Percentiles rank a stretch among this genome's conserved stretches.
These are phyloP conservation scores for Saxidomus purpurata DNA, from an alignment of 1,140 invertebrate genomes.

Conservation along the genomic window DNA sequence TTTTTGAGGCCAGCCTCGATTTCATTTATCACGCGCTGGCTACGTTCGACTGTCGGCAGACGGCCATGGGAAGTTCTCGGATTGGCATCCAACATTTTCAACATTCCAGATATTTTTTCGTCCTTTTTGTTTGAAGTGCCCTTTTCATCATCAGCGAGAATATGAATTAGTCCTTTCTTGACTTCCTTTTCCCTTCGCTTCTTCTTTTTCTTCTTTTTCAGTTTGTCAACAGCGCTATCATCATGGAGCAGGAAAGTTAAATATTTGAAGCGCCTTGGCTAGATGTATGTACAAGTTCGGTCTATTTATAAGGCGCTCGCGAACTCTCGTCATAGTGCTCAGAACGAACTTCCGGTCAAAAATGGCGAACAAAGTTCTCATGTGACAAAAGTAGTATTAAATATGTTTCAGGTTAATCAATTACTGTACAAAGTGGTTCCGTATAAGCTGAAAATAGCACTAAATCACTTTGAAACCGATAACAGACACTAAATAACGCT, in stretches of 20 bases:
- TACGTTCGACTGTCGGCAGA: too few species aligned
- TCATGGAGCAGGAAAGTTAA: conserved; percentile 55
- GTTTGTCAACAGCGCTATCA: conserved; percentile 47
- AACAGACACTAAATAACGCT: too few species aligned
- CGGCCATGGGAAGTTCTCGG: too few species aligned
- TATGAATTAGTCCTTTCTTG: background rate
- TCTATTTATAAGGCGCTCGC: conserved; percentile 50
- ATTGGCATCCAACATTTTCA: conserved; percentile 43
- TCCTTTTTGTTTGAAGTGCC: background rate
- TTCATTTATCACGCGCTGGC: conserved; percentile 64
- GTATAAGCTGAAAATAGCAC: too few species aligned
- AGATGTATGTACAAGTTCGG: conserved; percentile 54
- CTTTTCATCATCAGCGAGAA: background rate
- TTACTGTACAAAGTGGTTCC: too few species aligned
- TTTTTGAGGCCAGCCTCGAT: conserved; percentile 55
- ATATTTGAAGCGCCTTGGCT: conserved; percentile 8
- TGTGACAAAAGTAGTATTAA: conserved; percentile 47
- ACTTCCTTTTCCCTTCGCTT: conserved; percentile 53
- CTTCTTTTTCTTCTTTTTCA: too few species aligned
- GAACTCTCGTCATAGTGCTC: conserved; percentile 18
- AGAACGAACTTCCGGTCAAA: conserved; percentile 43
- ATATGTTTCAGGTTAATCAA: too few species aligned
- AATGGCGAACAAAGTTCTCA: too few species aligned
- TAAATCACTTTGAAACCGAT: too few species aligned
- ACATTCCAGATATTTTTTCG: conserved; percentile 17